Evolutionary conservation across 2,113 vertebrate genomes (phyloP), one percentile per base, ranked within the genome.

Genomic region (Pholis gunnellus): DNA sequence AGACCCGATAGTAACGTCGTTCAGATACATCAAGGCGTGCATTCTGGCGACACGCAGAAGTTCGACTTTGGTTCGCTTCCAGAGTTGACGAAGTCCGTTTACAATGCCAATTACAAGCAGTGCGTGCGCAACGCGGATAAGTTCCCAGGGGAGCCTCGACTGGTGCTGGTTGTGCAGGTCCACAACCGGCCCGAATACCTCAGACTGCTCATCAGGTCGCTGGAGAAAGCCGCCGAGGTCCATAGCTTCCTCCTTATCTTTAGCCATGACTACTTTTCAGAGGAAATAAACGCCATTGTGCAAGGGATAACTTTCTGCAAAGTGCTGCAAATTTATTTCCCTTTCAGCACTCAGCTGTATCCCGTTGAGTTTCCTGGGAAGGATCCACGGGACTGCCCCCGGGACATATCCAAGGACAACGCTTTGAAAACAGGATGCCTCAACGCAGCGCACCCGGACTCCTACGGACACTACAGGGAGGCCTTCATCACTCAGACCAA

Each of bases 291-390:
- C 4, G n/a, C 85, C 7, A 91, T 95, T 60, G 94, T 96, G 68
- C 89, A 84, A 42, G 79, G 86, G 64, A 95, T 96, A 78, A 90
- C 90, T 70, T 95, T 96, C 78, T 96, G 95, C 92, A 95, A 90
- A 66, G 95, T 96, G 0, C 81, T 95, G 90, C 95, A 96, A 18
- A 95, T 96, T 61, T 95, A 94, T 84, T 96, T 95, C 91, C 95
- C 95, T 0, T 96, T 94, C 90, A 96, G 95, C 85, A 84, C 79
- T 20, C 94, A 95, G 91, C 94, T 96, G 25, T 95, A 95, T 89
- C 94, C 95, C 13, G 50, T 8, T 0, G 93, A 95, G 81, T 96
- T 96, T 87, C 96, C 95, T 10, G 95, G 95, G 22, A 92, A 93
- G 68, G 94, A 95, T 78, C 94, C 93, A 1, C 38, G 22, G 9